A percentile compares a stretch with the other conserved stretches of the same genome.
Evolutionary conservation across 2,888 invertebrate genomes (phyloP).

Genomic region (Agrochola macilenta): DNA sequence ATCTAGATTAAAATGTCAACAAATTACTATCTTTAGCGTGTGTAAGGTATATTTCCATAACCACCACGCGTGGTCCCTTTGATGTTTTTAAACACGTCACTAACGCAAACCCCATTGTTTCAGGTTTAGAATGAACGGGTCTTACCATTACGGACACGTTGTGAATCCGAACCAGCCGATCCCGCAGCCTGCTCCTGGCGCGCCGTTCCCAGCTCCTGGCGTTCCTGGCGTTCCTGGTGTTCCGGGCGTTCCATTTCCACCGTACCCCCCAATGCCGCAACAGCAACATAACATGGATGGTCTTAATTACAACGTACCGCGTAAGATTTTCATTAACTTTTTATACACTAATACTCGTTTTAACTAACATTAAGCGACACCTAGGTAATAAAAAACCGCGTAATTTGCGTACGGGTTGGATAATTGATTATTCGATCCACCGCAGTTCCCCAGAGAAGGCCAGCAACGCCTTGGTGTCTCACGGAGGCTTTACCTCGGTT

Average conservation of each 20-base stretch:
- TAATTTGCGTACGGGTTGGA: background rate
- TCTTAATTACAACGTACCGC: conserved; percentile 12
- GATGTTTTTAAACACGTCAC: background rate
- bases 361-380: background rate
- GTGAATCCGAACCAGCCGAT: conserved; percentile 29
- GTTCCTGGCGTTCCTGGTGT: conserved; percentile 24
- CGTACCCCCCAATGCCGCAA: background rate
- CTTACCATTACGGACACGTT: conserved; percentile 4
- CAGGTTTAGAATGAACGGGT: conserved; percentile 71
- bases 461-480: background rate
- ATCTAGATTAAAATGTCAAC: background rate
- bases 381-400: too few relatives aligned
- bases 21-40: background rate
- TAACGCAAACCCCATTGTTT: conserved; percentile 15
- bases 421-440: background rate
- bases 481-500: background rate
- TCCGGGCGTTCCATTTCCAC: background rate
- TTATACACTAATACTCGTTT: background rate
- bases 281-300: conserved; percentile 4
- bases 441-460: background rate
- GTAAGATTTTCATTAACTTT: conserved; percentile 14
- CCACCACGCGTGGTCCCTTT: background rate
- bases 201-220: conserved; percentile 56
- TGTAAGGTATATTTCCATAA: background rate
- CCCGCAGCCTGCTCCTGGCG: conserved; percentile 58